A percentile compares a stretch with the other conserved stretches of the same genome.
These are phyloP conservation scores for Rhodophaea formosa DNA, from an alignment of 2,888 invertebrate genomes.

Conservation along the genomic window DNA sequence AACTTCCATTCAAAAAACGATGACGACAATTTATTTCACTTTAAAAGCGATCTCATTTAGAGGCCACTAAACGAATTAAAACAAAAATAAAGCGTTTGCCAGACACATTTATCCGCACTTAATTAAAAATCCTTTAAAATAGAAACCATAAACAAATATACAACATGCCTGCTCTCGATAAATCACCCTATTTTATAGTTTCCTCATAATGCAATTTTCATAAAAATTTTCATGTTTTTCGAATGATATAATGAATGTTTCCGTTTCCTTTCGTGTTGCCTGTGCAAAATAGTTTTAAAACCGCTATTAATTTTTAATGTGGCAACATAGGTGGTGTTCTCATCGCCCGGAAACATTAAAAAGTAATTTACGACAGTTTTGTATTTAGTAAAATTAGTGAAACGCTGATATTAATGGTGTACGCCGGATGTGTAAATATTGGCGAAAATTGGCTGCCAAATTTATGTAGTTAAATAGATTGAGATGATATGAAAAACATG, in stretches of 20 bases:
- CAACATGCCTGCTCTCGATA: constrained; percentile 34
- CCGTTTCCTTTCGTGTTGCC: constrained; percentile 71
- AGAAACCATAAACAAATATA: constrained; percentile 21
- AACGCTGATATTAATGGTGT: constrained; percentile 61
- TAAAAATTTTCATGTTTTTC: constrained; percentile 59
- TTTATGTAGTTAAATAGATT: constrained; percentile 55
- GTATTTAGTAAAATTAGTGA: constrained; percentile 74
- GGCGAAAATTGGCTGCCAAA: constrained; percentile 52
- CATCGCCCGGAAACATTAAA: constrained; percentile 76
- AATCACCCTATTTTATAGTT: constrained; percentile 65
- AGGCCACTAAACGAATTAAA: constrained; percentile 15
- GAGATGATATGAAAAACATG: constrained; percentile 32
- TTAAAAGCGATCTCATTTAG: constrained; percentile 12
- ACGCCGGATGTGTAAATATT: constrained; percentile 71
- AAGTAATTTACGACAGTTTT: constrained; percentile 72
- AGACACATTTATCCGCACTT: constrained; percentile 30
- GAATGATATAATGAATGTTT: constrained; percentile 70
- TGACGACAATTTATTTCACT: background rate
- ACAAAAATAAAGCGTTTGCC: constrained; percentile 20
- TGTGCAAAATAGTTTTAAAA: constrained; percentile 77
- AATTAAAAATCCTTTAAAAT: constrained; percentile 13
- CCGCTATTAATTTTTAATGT: constrained; percentile 73
- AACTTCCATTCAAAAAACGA: background rate
- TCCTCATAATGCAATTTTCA: constrained; percentile 63
- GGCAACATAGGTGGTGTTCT: constrained; percentile 66